Conservation (phyloP, 2,797 vertebrate species). For the Fratercula arctica region DNA sequence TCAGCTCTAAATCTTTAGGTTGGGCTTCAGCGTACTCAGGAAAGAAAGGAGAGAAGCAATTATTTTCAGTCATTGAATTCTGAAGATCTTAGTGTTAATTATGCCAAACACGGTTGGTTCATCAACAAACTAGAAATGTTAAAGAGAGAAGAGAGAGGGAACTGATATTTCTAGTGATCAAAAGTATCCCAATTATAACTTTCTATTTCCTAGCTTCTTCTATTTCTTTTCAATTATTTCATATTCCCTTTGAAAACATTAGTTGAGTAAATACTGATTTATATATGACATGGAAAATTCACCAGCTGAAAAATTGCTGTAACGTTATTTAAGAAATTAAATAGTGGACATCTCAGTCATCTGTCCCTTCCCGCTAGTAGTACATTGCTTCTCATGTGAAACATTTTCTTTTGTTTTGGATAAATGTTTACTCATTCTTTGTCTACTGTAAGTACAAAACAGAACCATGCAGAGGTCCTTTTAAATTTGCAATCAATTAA, state of each 20-base stretch:
- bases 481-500: constrained; percentile 38
- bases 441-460: constrained; percentile 3
- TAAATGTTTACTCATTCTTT: constrained; percentile 41
- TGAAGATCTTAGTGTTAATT: constrained; percentile 88
- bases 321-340: neutral
- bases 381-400: neutral
- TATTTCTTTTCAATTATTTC: constrained; percentile 6
- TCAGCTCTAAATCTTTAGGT: constrained; percentile 91
- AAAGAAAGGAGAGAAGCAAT: constrained; percentile 89
- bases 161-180: constrained; percentile 64
- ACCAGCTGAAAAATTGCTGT: neutral
- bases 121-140: constrained; percentile 83
- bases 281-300: neutral
- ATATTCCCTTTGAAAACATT: neutral
- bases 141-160: constrained; percentile 42
- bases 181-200: constrained; percentile 52
- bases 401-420: constrained; percentile 18
- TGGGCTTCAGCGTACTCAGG: constrained; percentile 81
- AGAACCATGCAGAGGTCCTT: neutral
- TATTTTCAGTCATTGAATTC: constrained; percentile 89
- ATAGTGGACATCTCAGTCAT: neutral
- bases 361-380: neutral
- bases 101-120: constrained; percentile 84
- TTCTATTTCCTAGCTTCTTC: constrained; percentile 23
- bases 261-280: neutral